phyloP scores from a whole-genome alignment of 2,888 invertebrate genomes.

The Leucozona laternaria region DNA sequence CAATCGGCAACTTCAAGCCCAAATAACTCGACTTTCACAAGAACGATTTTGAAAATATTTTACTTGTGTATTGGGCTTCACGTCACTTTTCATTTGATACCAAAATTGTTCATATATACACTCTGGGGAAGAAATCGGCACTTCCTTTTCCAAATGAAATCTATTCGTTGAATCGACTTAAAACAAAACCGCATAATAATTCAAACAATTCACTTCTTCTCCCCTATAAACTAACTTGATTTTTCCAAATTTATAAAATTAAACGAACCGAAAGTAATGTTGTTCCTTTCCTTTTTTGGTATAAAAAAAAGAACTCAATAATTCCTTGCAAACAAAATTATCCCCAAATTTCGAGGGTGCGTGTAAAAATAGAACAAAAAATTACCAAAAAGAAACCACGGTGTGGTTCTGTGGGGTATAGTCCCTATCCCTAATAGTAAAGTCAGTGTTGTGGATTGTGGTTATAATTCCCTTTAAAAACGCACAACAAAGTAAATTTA shows the following conservation, averaged over 20 bases:
- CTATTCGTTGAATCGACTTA: too few relatives aligned
- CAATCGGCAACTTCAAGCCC: too few relatives aligned
- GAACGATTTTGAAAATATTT: too few relatives aligned
- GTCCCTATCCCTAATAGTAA: too few relatives aligned
- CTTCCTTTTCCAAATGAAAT: too few relatives aligned
- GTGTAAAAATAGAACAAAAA: slow-evolving; percentile 55
- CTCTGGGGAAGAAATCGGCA: too few relatives aligned
- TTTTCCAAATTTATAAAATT: slow-evolving; percentile 37
- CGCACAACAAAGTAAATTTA: slow-evolving; percentile 39
- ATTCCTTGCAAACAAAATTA: slow-evolving; percentile 40
- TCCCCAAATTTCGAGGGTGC: slow-evolving; percentile 63
- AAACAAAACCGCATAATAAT: too few relatives aligned
- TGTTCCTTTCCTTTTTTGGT: slow-evolving; percentile 30
- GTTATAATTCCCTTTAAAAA: slow-evolving; percentile 37
- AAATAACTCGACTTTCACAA: too few relatives aligned
- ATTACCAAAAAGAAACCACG: slow-evolving; percentile 35
- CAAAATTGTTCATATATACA: too few relatives aligned
- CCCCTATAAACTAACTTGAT: neutral
- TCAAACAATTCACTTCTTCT: neutral
- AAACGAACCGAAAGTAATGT: slow-evolving; percentile 64
- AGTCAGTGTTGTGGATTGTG: slow-evolving; percentile 51
- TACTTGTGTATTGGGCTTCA: too few relatives aligned
- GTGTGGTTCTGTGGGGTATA: neutral
- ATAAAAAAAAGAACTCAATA: neutral
- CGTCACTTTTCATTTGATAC: too few relatives aligned